Evolutionary conservation across 1,140 invertebrate species (phyloP).

Genomic region (Pentalonia nigronervosa): DNA sequence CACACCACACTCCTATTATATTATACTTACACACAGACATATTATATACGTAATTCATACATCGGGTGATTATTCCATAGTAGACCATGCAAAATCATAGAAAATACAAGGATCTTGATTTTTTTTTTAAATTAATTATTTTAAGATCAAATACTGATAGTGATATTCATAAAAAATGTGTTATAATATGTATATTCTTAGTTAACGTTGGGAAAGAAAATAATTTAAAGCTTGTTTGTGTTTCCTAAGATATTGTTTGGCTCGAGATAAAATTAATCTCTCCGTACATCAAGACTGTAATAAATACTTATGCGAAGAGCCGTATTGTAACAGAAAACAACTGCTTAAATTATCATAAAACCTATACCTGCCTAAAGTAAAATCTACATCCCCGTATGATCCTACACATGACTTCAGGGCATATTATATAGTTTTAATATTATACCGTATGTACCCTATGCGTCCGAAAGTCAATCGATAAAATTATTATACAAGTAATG

Average conservation of each 20-base stretch:
- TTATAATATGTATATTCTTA: neutral
- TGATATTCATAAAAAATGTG: neutral
- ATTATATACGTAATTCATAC: neutral
- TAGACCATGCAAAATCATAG: neutral
- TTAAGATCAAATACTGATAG: neutral
- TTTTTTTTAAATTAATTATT: neutral
- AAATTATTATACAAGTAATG: neutral
- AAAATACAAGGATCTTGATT: neutral
- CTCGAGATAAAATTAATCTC: neutral
- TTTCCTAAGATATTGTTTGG: too few species aligned
- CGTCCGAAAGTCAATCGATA: neutral
- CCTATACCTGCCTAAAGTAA: neutral
- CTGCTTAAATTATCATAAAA: neutral
- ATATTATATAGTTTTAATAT: neutral
- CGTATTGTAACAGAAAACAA: neutral
- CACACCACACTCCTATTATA: neutral
- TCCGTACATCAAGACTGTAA: neutral
- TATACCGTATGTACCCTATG: too few species aligned
- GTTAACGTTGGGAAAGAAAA: too few species aligned
- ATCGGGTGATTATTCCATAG: neutral
- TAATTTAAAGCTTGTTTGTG: too few species aligned
- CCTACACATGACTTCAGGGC: neutral
- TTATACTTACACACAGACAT: too few species aligned
- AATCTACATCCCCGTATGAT: neutral
- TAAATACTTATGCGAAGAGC: neutral